A percentile compares a stretch with the other conserved stretches of the same genome.
Conservation (phyloP, 2,888 invertebrate genomes). For the Ecliptopera silaceata region DNA sequence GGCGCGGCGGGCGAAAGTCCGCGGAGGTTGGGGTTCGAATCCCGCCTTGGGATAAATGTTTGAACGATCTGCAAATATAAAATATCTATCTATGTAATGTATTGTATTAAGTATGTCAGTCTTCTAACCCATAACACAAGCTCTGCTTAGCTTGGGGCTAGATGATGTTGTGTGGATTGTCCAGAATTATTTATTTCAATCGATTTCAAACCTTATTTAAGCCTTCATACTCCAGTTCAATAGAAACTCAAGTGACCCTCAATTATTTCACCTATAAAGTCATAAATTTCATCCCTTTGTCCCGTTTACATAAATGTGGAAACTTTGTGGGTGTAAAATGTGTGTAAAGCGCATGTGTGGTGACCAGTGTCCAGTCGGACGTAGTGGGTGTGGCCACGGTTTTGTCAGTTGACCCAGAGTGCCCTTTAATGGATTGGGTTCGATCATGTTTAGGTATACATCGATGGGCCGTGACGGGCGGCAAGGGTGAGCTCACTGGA, state of each 20-base stretch:
- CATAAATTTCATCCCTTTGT: constrained; percentile 21
- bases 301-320: constrained; percentile 37
- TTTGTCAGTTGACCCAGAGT: constrained; percentile 46
- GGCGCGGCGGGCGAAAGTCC: no score
- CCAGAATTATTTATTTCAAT: no score
- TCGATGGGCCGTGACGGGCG: constrained; percentile 35
- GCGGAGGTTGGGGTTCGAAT: no score
- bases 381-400: constrained; percentile 67
- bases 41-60: no score
- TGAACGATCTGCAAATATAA: no score
- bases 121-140: no score
- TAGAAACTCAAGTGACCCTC: constrained; percentile 6
- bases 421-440: constrained; percentile 61
- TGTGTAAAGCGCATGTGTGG: constrained; percentile 73
- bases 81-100: no score
- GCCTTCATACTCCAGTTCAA: constrained; percentile 3
- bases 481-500: constrained; percentile 34
- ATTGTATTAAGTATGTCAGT: no score
- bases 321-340: constrained; percentile 61
- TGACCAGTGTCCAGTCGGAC: constrained; percentile 77
- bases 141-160: no score
- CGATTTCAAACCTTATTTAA: not conserved
- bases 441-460: constrained; percentile 51
- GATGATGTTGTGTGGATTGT: no score
- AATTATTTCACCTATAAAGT: constrained; percentile 27